Percentiles rank a stretch among this genome's conserved stretches.
Evolutionary conservation across 2,888 invertebrate genomes (phyloP).

Genomic region (Pilophorus perplexus): DNA sequence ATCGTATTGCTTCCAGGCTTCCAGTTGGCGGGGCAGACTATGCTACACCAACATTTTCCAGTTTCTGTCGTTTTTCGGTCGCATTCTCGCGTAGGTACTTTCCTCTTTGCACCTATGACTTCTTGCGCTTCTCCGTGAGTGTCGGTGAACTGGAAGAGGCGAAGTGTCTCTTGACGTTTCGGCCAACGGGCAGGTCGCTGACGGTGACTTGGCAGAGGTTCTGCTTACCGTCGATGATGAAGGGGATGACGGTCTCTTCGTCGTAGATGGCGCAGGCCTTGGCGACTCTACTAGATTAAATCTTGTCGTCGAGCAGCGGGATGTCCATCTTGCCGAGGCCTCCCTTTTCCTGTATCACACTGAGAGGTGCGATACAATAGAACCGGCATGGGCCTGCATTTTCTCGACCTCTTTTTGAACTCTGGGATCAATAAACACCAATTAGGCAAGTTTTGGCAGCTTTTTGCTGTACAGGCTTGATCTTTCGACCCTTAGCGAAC

Average conservation of each 20-base stretch:
- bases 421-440: too few relatives aligned
- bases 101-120: too few relatives aligned
- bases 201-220: slow-evolving; percentile 90
- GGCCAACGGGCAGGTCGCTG: slow-evolving; percentile 95
- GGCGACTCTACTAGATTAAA: slow-evolving; percentile 75
- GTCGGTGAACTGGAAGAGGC: slow-evolving; percentile 96
- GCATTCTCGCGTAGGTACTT: too few relatives aligned
- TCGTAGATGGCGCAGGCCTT: slow-evolving; percentile 86
- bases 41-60: too few relatives aligned
- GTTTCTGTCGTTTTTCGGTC: too few relatives aligned
- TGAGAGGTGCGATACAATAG: too few relatives aligned
- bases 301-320: slow-evolving; percentile 92
- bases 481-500: too few relatives aligned
- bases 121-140: slow-evolving; percentile 87
- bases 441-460: too few relatives aligned
- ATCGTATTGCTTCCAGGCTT: slow-evolving; percentile 89
- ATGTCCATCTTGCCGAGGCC: slow-evolving; percentile 82
- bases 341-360: slow-evolving; percentile 92
- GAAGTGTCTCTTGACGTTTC: slow-evolving; percentile 91
- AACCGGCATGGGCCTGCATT: too few relatives aligned
- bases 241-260: slow-evolving; percentile 88
- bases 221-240: slow-evolving; percentile 88
- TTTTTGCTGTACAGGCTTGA: too few relatives aligned
- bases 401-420: too few relatives aligned
- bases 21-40: slow-evolving; percentile 95